Conservation (phyloP, 2,113 vertebrate genomes). For the Dromaius novaehollandiae region DNA sequence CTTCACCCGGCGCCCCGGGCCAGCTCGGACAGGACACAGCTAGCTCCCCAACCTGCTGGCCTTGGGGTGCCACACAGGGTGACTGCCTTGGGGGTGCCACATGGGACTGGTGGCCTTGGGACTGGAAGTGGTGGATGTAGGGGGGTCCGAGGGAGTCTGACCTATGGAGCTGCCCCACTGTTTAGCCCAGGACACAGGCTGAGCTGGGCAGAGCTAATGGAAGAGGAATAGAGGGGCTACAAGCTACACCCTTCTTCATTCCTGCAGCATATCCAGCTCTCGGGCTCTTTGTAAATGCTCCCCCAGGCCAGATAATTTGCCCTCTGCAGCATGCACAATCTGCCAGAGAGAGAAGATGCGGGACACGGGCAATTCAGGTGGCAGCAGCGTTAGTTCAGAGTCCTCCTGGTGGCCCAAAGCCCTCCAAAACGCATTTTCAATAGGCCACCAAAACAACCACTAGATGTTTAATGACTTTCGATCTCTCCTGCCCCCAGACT, state of each 20-base stretch:
- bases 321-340: background rate
- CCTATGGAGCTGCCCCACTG: fast-evolving
- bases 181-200: fast-evolving
- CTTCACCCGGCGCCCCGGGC: background rate
- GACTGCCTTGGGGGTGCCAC: background rate
- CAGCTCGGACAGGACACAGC: background rate
- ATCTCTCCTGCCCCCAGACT: slow-evolving; percentile 62
- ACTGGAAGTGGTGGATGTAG: background rate
- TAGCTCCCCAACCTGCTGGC: background rate
- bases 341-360: background rate
- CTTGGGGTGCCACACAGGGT: background rate
- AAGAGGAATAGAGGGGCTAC: background rate
- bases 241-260: background rate
- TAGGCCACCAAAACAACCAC: slow-evolving; percentile 64
- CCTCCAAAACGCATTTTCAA: slow-evolving; percentile 54
- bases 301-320: background rate
- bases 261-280: background rate
- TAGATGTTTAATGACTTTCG: slow-evolving; percentile 70
- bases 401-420: slow-evolving; percentile 21
- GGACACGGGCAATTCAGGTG: background rate
- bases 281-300: background rate
- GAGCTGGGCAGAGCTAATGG: background rate
- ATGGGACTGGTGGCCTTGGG: background rate
- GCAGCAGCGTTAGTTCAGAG: background rate
- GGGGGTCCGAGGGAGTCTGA: fast-evolving